Base-by-base conservation (phyloP, 2,888 invertebrate genomes). In the Agrilus mali region DNA sequence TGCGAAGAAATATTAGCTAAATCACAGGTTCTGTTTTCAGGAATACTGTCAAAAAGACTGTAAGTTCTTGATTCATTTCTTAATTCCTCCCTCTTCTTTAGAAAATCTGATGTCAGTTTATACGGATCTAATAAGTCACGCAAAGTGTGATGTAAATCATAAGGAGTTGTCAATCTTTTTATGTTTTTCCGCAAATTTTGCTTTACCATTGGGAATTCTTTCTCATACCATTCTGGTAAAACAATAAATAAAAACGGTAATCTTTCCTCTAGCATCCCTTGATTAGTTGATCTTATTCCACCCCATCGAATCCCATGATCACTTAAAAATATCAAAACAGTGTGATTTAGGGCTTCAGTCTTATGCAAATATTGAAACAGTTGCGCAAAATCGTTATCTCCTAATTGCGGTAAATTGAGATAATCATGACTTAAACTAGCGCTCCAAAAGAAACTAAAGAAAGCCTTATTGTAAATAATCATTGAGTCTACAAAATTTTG, bases 261-360 rank as follows among this genome's bases (percentile, higher is more conserved):
- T 37, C 92, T 77, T 60, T 90, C 93, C 64, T 95, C 94, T 59
- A 93, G 72, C 59, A 81, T 73, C 2, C 88, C 88, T 65, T 92
- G 87, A 63, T 84, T 86, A 0, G 92, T 92, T 52, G 74, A 71
- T 8, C 90, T 73, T 53, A 90, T 88, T 7, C 73, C 73, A 2
- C 92, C 93, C 81, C 86, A 92, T 47, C 93, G 70, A 45, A 90
- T 79, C 0, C 94, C 94, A 58, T 94, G 94, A 60, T 94, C 94
- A 62, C 92, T 92, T 70, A 92, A 71, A 36, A 74, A 59, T 41
- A 90, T 69, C 12, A 84, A 55, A 36, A 79, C 71, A 0, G 87
- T 86, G 20, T 77, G 72, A 41, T 84, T 74, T 42, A 87, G 66
- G 42, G 75, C 66, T 2, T 72, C 70, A 2, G 68, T 60, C 1